Percentiles rank a stretch among this genome's conserved stretches.
phyloP scores from a whole-genome alignment of 1,140 invertebrate species.

The Antheraea mylitta region DNA sequence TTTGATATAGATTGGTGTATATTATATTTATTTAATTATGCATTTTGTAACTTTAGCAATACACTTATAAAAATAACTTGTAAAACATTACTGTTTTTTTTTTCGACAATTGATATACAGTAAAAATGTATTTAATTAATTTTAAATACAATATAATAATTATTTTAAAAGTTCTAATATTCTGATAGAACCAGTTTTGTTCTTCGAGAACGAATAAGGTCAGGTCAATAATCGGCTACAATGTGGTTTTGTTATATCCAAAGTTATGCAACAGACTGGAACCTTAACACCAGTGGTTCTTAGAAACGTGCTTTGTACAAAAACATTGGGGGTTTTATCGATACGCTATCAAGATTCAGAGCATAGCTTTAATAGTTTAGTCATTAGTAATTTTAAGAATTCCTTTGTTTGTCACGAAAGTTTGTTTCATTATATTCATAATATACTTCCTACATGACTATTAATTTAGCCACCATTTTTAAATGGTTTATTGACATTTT shows the following conservation, averaged over 20 bases:
- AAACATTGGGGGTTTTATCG: conserved; percentile 68
- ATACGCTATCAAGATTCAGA: conserved; percentile 63
- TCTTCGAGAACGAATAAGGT: conserved; percentile 49
- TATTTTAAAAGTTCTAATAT: not conserved
- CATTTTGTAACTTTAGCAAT: too few relatives aligned
- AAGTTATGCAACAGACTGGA: conserved; percentile 68
- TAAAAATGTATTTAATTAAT: too few relatives aligned
- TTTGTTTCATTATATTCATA: not conserved
- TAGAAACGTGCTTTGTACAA: conserved; percentile 70
- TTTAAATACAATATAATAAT: too few relatives aligned
- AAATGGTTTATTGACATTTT: too few relatives aligned
- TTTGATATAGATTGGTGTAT: too few relatives aligned
- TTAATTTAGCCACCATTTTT: too few relatives aligned
- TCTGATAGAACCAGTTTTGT: conserved; percentile 17
- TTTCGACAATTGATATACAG: too few relatives aligned
- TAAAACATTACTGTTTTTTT: too few relatives aligned
- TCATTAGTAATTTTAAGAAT: conserved; percentile 35
- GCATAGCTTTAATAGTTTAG: conserved; percentile 52
- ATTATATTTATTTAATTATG: too few relatives aligned
- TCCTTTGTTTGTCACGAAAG: conserved; percentile 3
- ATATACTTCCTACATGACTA: not conserved
- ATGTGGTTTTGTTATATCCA: conserved; percentile 47
- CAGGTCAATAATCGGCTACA: conserved; percentile 51
- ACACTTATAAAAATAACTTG: too few relatives aligned
- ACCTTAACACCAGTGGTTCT: conserved; percentile 54